Percentiles rank a stretch among this genome's conserved stretches.
Conservation (phyloP, 2,888 invertebrate species). For the Zeuzera pyrina region DNA sequence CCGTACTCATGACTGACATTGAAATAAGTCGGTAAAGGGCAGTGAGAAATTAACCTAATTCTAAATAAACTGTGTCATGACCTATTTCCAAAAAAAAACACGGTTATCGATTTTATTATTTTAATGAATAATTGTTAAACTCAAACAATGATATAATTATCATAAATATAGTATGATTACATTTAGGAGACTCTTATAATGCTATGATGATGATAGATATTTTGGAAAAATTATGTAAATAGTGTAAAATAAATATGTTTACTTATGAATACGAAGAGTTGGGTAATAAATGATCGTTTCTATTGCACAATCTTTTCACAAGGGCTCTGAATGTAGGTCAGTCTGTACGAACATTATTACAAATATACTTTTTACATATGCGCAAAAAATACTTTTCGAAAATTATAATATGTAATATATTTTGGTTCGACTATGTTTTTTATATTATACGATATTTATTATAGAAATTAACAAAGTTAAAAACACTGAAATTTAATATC, state of each 20-base stretch:
- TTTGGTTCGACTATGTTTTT: not conserved
- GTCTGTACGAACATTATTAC: conserved; percentile 58
- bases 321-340: conserved; percentile 72
- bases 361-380: conserved; percentile 5
- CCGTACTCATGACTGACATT: conserved; percentile 77
- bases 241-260: conserved; percentile 59
- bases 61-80: conserved; percentile 53
- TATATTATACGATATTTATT: too few species aligned
- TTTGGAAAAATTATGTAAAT: conserved; percentile 45
- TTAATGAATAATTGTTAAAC: too few species aligned
- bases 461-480: too few species aligned
- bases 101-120: too few species aligned
- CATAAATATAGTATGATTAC: too few species aligned
- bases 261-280: conserved; percentile 65
- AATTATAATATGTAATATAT: not conserved
- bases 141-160: too few species aligned
- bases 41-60: conserved; percentile 65
- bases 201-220: too few species aligned
- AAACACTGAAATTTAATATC: too few species aligned
- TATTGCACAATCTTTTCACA: conserved; percentile 75
- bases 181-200: too few species aligned
- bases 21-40: conserved; percentile 72
- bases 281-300: conserved; percentile 73
- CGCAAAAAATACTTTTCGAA: not conserved
- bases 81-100: conserved; percentile 37